Conservation (phyloP, 2,888 invertebrate species). For the Crematogaster levior region DNA sequence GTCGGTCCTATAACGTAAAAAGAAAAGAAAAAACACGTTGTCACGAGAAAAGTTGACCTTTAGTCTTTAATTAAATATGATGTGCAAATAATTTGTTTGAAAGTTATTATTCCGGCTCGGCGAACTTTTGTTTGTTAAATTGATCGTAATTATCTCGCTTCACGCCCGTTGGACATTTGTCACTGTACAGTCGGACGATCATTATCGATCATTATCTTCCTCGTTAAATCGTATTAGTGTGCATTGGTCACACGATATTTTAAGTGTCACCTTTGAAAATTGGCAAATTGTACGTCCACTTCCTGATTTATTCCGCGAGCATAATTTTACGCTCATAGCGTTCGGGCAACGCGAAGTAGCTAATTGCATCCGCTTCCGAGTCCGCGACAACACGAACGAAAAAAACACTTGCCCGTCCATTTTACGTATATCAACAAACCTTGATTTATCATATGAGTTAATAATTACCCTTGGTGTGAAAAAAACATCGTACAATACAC, state of each 20-base stretch:
- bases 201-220: slow-evolving; percentile 9
- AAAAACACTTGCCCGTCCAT: slow-evolving; percentile 12
- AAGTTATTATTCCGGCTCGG: slow-evolving; percentile 31
- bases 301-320: background rate
- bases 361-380: slow-evolving; percentile 29
- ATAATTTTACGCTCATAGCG: slow-evolving; percentile 32
- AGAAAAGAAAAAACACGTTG: background rate
- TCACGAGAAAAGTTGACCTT: slow-evolving; percentile 10
- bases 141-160: slow-evolving; percentile 44
- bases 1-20: background rate
- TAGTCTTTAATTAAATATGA: slow-evolving; percentile 22
- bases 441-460: slow-evolving; percentile 16
- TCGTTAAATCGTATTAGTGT: background rate
- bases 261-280: slow-evolving; percentile 24
- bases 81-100: slow-evolving; percentile 28
- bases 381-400: background rate
- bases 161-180: slow-evolving; percentile 18
- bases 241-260: background rate
- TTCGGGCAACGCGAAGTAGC: background rate
- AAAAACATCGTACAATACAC: background rate
- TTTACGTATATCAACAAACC: background rate
- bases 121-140: slow-evolving; percentile 28
- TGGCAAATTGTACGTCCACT: background rate
- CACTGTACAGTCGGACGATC: background rate
- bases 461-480: background rate